Evolutionary conservation across 2,113 vertebrate species (phyloP).

Genomic region (Picathartes gymnocephalus): DNA sequence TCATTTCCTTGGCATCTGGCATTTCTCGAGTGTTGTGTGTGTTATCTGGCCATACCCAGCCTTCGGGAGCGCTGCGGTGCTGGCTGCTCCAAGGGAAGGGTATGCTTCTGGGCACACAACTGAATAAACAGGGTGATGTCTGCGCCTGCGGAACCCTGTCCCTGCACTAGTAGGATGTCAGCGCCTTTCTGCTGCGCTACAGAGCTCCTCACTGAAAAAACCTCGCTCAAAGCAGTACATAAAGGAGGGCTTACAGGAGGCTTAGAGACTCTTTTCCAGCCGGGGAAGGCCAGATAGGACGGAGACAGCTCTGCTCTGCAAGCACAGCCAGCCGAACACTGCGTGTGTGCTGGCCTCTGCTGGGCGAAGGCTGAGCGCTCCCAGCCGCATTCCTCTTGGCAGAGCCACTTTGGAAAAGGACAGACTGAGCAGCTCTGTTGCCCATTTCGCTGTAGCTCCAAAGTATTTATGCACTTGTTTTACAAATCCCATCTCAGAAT

Average conservation of each 20-base stretch:
- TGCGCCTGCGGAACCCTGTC: not conserved
- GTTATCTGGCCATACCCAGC: not conserved
- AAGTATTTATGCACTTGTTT: not conserved
- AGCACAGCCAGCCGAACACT: not conserved
- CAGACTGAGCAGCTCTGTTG: not conserved
- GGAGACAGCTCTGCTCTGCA: not conserved
- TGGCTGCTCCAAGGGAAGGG: not conserved
- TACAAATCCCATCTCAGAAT: not conserved
- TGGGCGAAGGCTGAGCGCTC: not conserved
- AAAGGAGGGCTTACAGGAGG: not conserved
- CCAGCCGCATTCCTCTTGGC: rapidly evolving
- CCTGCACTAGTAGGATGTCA: not conserved
- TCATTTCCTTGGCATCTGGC: not conserved
- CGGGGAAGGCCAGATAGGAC: not conserved
- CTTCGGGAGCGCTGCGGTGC: not conserved
- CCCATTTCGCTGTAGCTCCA: not conserved
- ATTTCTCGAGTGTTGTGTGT: not conserved
- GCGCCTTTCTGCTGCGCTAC: not conserved
- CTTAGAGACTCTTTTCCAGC: not conserved
- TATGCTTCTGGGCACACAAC: not conserved
- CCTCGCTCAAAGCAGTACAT: not conserved
- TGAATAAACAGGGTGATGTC: not conserved
- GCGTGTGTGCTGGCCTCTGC: constrained; percentile 47
- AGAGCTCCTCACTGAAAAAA: not conserved
- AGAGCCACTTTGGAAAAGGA: not conserved